Evolutionary conservation across 2,797 vertebrate species (phyloP), one percentile per base, ranked within the genome.

Genomic region (Momotus momota): DNA sequence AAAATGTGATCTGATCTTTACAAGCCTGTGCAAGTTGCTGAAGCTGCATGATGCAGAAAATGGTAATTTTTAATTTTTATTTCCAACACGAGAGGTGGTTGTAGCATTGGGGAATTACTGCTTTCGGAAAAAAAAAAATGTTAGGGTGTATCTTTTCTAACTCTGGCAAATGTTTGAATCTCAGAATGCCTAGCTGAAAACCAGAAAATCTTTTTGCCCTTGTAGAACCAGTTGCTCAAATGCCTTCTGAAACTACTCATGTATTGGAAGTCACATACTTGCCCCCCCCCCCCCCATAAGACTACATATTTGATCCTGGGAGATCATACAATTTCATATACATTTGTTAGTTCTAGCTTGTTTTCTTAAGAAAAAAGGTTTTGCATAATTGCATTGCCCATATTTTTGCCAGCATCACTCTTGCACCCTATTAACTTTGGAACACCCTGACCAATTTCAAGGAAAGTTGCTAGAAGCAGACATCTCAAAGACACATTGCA

Each of bases 301-400:
- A 15, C 26, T 72, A 38, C 46, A 33, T 95, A 25, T 75, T 85
- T 43, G 72, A 35, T 94, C 46, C 19, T 40, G 51, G 40, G 48
- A 61, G 48, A 73, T 84, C 54, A 73, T 78, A 62, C 8, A 23
- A 5, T 90, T 64, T 84, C 60, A 85, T 86, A 45, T 93, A 38
- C 48, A 40, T 90, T 86, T 93, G 55, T 77, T 84, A 67, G 23
- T 57, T 82, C 64, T 66, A 88, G 43, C 35, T 81, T 88, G 15
- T 90, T 88, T 96, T 88, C 62, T 51, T 92, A 84, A 64, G 62
- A 66, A 86, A 79, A 31, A 27, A 60, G 19, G 18, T 43, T 93
- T 94, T 90, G 66, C 70, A 48, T 92, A 88, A 79, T 55, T 66
- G 29, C 46, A 22, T 20, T 52, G 33, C 45, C 46, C 25, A 0